These are phyloP conservation scores for Dryococelus australis DNA, from an alignment of 2,888 invertebrate genomes.

Conservation along the genomic window DNA sequence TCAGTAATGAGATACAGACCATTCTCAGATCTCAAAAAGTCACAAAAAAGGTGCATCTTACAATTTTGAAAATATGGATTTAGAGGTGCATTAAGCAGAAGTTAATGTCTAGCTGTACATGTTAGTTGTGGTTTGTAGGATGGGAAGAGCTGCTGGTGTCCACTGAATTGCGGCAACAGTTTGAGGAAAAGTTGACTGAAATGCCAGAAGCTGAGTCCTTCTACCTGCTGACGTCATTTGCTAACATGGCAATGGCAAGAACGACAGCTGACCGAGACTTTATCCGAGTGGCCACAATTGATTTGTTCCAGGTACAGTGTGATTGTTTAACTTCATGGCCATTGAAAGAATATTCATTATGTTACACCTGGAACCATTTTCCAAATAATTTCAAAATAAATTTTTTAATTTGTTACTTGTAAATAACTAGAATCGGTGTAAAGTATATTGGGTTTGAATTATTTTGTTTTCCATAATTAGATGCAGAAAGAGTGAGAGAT, in stretches of 20 bases:
- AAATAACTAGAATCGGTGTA: no score
- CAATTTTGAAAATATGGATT: no score
- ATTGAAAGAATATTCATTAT: not conserved
- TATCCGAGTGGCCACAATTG: slow-evolving; percentile 70
- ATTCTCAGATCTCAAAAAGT: no score
- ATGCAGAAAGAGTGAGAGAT: no score
- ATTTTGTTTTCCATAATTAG: no score
- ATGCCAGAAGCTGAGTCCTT: slow-evolving; percentile 77
- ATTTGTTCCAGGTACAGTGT: slow-evolving; percentile 70
- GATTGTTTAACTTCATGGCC: not conserved
- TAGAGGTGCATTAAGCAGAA: no score
- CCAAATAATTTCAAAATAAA: not conserved
- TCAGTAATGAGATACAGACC: no score
- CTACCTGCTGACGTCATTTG: slow-evolving; percentile 78
- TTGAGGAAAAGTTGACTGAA: slow-evolving; percentile 69
- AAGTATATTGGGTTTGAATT: no score
- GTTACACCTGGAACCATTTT: not conserved
- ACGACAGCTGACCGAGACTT: slow-evolving; percentile 67
- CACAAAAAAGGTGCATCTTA: no score
- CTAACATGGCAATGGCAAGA: slow-evolving; percentile 79
- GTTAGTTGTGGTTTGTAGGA: slow-evolving; percentile 54
- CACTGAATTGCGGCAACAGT: slow-evolving; percentile 61
- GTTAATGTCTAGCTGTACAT: no score
- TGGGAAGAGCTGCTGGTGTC: slow-evolving; percentile 61
- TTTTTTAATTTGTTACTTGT: no score